These are phyloP conservation scores for Bombus sylvicola DNA, from an alignment of 1,140 invertebrate species.

Conservation along the genomic window DNA sequence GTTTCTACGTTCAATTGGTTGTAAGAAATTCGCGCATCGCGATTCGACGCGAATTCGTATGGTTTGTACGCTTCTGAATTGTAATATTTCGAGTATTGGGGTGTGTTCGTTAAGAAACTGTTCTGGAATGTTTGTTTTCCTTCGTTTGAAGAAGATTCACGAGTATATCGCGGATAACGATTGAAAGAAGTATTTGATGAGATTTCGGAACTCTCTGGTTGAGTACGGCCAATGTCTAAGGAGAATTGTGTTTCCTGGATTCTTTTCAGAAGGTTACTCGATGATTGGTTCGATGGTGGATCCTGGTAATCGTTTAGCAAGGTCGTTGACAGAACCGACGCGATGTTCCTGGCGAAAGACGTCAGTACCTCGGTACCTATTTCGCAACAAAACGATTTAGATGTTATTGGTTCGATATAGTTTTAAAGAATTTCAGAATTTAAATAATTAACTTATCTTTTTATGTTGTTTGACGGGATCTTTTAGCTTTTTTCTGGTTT, in stretches of 20 bases:
- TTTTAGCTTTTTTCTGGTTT: not conserved
- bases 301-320: conserved; percentile 58
- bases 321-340: conserved; percentile 60
- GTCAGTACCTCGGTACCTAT: conserved; percentile 66
- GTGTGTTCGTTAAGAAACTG: not conserved
- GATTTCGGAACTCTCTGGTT: no score
- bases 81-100: not conserved
- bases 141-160: not conserved
- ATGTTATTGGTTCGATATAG: not conserved
- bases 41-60: not conserved
- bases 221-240: not conserved
- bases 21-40: not conserved
- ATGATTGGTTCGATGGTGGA: conserved; percentile 26
- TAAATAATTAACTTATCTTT: not conserved
- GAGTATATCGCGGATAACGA: not conserved
- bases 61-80: not conserved
- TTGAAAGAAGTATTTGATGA: not conserved
- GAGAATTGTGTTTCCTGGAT: not conserved
- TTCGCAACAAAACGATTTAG: conserved; percentile 11
- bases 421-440: not conserved
- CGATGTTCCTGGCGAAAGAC: conserved; percentile 68
- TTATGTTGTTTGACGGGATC: no score
- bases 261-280: not conserved
- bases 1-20: not conserved
- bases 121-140: not conserved